These are phyloP conservation scores for Onthophagus sagittarius DNA, from an alignment of 2,888 invertebrate species.

Conservation along the genomic window DNA sequence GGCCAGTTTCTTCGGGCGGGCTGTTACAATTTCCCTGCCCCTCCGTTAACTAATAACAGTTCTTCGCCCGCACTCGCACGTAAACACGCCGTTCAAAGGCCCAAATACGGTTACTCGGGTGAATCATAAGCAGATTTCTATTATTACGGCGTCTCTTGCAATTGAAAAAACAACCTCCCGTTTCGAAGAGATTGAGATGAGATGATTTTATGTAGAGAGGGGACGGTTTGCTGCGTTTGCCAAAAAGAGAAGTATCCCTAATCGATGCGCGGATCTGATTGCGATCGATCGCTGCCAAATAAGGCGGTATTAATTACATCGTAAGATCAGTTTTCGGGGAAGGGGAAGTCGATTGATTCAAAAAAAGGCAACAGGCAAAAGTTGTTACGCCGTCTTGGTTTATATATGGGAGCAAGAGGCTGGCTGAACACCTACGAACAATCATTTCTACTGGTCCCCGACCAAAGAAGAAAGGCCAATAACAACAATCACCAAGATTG, in stretches of 20 bases:
- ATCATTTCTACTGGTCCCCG: constrained; percentile 29
- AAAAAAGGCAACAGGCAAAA: neutral
- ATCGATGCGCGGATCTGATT: neutral
- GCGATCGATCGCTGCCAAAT: neutral
- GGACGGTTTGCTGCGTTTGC: neutral
- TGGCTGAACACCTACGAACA: constrained; percentile 35
- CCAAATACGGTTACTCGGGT: neutral
- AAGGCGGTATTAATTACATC: neutral
- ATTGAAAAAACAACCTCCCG: no score
- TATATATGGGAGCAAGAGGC: constrained; percentile 33
- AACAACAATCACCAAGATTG: constrained; percentile 30
- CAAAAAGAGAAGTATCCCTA: neutral
- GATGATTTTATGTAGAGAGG: no score
- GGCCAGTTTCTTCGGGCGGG: neutral
- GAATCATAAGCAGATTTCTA: neutral
- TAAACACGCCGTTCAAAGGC: neutral
- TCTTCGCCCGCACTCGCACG: neutral
- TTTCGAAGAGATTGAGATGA: no score
- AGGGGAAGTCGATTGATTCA: neutral
- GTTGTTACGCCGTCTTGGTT: neutral
- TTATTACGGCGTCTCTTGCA: neutral
- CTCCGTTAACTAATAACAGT: neutral
- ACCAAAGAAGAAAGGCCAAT: constrained; percentile 25
- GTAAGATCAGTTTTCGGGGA: neutral
- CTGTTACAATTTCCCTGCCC: neutral